A percentile compares a stretch with the other conserved stretches of the same genome.
Conservation (phyloP, 2,888 invertebrate genomes). For the Calameuta filiformis region DNA sequence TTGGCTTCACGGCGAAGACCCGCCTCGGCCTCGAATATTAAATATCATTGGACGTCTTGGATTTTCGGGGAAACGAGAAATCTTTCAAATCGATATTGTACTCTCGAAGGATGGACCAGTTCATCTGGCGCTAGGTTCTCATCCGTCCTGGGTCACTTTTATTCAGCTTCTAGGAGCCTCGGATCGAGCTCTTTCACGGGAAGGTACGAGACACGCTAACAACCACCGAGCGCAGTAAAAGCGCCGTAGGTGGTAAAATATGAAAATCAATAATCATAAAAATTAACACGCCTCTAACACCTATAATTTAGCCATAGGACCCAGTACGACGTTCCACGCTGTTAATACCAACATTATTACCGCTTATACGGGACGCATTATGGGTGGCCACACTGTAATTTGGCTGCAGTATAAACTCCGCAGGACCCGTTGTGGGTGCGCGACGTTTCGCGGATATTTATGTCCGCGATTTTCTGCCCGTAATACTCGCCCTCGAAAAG, state of each 20-base stretch:
- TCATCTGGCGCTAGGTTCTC: too few species aligned
- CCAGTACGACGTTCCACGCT: slow-evolving; percentile 35
- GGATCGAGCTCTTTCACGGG: background rate
- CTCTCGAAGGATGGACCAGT: too few species aligned
- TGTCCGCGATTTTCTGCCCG: slow-evolving; percentile 47
- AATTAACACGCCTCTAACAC: slow-evolving; percentile 59
- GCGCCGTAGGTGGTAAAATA: slow-evolving; percentile 56
- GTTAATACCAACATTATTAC: slow-evolving; percentile 64
- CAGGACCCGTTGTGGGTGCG: slow-evolving; percentile 23
- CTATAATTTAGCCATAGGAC: slow-evolving; percentile 49
- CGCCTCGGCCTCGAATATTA: slow-evolving; percentile 39
- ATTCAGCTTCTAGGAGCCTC: too few species aligned
- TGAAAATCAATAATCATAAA: slow-evolving; percentile 65
- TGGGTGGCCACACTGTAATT: slow-evolving; percentile 62
- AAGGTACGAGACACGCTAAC: background rate
- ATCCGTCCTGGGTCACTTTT: too few species aligned
- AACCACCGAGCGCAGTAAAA: slow-evolving; percentile 11
- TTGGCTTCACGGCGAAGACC: slow-evolving; percentile 1
- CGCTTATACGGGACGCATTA: slow-evolving; percentile 47
- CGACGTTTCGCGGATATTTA: slow-evolving; percentile 58
- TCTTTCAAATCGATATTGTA: background rate
- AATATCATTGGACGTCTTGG: slow-evolving; percentile 47
- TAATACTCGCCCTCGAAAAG: slow-evolving; percentile 14
- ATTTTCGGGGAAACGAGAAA: slow-evolving; percentile 32
- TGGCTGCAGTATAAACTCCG: slow-evolving; percentile 61